Evolutionary conservation across 2,888 invertebrate genomes (phyloP), one percentile per base, ranked within the genome.

Genomic region (Lasioglossum pauxillum): DNA sequence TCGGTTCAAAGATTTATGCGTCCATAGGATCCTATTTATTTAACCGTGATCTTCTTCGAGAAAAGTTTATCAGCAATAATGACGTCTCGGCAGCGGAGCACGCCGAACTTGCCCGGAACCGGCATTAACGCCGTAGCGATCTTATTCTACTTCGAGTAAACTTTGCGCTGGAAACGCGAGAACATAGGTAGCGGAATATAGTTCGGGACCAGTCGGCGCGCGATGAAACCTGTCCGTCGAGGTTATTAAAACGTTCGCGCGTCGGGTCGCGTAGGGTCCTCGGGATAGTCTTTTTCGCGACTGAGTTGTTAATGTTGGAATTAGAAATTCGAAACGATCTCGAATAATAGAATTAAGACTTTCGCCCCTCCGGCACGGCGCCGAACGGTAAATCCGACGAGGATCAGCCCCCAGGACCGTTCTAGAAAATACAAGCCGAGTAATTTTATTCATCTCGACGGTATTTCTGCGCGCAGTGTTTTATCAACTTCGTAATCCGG

Each of bases 1-100:
- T 67, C 23, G 73, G 16, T 23, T 38, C 27, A 27, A 71, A 78
- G 84, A 84, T 84, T 86, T 86, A 82, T 83, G 67, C 78, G 41
- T 38, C 82, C 76, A 53, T 12, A 19, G 75, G 38, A 44, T 53
- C 67, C 67, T 75, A 69, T 76, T 88, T 82, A 81, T 81, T 88
- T 80, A 82, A 84, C 44, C 72, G 38, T 46, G 60, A 73, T 72
- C 44, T 27, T 49, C 12, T 69, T 23, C 35, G n/a, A 38, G 35
- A 60, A 75, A 44, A 67, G 27, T 84, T 69, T 76, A 73, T 76
- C 69, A 38, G 35, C 38, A 35, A 38, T 69, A 69, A 69, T 69
- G 35, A 38, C 38, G 35, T 69, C 38, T 31, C 67, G 14, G 8
- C 64, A 16, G 31, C 31, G 16, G n/a, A 23, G 67, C 19, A 8